Evolutionary conservation across 2,888 invertebrate species (phyloP).

Genomic region (Oeneis ivallda): DNA sequence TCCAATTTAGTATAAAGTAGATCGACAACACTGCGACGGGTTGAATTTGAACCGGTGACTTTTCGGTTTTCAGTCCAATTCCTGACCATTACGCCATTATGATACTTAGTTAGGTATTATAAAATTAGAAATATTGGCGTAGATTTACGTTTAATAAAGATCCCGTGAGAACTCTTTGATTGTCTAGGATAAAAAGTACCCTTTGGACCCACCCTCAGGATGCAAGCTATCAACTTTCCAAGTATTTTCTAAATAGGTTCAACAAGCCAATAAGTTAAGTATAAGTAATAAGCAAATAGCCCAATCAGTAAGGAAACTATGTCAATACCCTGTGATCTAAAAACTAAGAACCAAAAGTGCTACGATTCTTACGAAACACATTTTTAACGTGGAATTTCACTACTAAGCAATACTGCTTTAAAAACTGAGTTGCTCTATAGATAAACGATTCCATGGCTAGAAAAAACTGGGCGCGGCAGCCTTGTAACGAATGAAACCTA

Average conservation of each 20-base stretch:
- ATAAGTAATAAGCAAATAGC: background rate
- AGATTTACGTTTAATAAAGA: background rate
- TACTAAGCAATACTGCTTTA: background rate
- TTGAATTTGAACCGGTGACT: too few species aligned
- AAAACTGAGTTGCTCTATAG: slow-evolving; percentile 14
- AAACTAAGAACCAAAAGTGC: background rate
- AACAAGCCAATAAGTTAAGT: too few species aligned
- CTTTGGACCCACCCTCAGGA: too few species aligned
- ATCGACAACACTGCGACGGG: too few species aligned
- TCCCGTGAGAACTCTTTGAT: too few species aligned
- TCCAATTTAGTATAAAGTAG: too few species aligned
- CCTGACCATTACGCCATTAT: too few species aligned
- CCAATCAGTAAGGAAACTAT: background rate
- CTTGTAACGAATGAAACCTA: slow-evolving; percentile 50
- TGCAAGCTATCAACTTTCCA: background rate
- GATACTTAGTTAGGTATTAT: slow-evolving; percentile 5
- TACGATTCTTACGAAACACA: background rate
- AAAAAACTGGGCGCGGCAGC: slow-evolving; percentile 20
- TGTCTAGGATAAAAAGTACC: too few species aligned
- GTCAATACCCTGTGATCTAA: background rate
- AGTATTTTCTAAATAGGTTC: background rate
- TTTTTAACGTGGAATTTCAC: background rate
- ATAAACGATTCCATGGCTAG: slow-evolving; percentile 14
- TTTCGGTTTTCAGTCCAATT: too few species aligned
- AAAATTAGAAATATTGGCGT: background rate